phyloP scores from a whole-genome alignment of 2,113 vertebrate genomes.

The Phainopepla nitens region DNA sequence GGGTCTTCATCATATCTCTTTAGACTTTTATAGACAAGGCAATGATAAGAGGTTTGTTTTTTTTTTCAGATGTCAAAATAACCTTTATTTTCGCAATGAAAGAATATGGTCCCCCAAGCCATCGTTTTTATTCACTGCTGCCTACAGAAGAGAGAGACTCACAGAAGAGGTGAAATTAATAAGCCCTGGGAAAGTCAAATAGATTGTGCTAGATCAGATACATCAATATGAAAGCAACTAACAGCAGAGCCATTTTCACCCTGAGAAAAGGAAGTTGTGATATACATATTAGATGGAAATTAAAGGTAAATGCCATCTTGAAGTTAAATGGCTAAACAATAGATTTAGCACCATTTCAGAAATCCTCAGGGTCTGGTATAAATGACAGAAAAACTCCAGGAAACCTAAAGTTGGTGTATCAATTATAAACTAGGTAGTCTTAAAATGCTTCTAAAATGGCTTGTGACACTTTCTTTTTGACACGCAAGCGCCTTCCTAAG shows the following conservation, averaged over 20 bases:
- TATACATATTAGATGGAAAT: neutral
- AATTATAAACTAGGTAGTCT: neutral
- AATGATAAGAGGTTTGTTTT: neutral
- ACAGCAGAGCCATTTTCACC: neutral
- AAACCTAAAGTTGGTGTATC: rapidly evolving
- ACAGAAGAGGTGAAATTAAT: neutral
- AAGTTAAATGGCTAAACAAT: neutral
- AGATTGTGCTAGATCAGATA: neutral
- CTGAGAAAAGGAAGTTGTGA: neutral
- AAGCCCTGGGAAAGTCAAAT: neutral
- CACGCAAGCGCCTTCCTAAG: neutral
- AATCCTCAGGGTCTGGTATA: neutral
- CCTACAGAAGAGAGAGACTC: neutral
- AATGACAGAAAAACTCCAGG: neutral
- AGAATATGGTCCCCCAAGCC: neutral
- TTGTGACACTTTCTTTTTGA: neutral
- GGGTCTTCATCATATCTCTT: neutral
- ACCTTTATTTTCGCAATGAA: neutral
- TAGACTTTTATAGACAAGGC: neutral
- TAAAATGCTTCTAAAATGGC: neutral
- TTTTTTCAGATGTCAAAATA: neutral
- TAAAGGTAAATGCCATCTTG: neutral
- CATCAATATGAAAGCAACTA: neutral
- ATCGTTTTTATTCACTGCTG: neutral
- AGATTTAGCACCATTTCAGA: neutral